Percentiles rank a stretch among this genome's conserved stretches.
Conservation (phyloP, 2,113 vertebrate species). For the Apeltes quadracus region DNA sequence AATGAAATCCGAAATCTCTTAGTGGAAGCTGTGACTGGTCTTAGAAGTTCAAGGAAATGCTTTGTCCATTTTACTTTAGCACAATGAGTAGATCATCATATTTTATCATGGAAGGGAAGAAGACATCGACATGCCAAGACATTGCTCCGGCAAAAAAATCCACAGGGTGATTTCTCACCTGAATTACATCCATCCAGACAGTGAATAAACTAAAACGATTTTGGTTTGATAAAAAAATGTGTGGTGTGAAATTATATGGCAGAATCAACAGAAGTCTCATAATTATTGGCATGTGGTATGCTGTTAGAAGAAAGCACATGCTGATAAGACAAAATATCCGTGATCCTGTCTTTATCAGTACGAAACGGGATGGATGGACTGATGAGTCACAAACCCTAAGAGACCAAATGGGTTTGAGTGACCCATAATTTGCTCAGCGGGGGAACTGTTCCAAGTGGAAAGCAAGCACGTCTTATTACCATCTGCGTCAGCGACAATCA, state of each 20-base stretch:
- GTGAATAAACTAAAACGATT: background rate
- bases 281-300: conserved; percentile 12
- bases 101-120: background rate
- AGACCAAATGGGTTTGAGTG: conserved; percentile 21
- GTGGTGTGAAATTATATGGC: background rate
- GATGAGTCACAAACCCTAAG: conserved; percentile 28
- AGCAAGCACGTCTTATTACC: background rate
- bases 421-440: background rate
- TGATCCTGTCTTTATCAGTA: conserved; percentile 33
- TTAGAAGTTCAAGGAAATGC: background rate
- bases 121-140: background rate
- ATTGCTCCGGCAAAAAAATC: background rate
- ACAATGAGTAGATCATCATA: background rate
- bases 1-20: conserved; percentile 22
- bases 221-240: background rate
- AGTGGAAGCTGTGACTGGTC: background rate
- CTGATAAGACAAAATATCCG: conserved; percentile 54
- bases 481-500: background rate
- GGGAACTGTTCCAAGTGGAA: background rate
- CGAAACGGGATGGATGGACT: conserved; percentile 10
- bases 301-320: conserved; percentile 53
- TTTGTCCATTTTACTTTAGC: background rate
- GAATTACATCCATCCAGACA: background rate
- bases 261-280: background rate
- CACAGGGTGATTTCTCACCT: background rate